These are phyloP conservation scores for Naja naja DNA, from an alignment of 2,113 vertebrate genomes.

Conservation along the genomic window DNA sequence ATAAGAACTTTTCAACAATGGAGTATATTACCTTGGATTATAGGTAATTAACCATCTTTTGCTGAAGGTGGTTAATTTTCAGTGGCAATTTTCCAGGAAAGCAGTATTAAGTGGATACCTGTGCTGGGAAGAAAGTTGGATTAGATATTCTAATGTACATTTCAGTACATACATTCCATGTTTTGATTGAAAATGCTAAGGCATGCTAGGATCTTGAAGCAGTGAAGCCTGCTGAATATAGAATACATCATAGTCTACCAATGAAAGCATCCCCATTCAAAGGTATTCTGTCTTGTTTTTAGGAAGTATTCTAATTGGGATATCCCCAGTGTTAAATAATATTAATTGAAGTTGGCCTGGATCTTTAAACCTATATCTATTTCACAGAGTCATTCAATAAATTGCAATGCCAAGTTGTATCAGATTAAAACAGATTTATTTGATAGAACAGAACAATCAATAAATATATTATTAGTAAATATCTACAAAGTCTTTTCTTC, in stretches of 20 bases:
- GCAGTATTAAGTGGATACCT: background rate
- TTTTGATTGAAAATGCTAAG: background rate
- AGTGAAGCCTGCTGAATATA: background rate
- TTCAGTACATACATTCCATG: background rate
- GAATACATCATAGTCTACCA: background rate
- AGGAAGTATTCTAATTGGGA: background rate
- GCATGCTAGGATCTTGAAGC: background rate
- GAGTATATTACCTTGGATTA: background rate
- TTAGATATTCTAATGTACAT: background rate
- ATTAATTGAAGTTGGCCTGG: no score
- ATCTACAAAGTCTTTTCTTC: no score
- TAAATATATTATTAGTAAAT: no score
- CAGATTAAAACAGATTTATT: no score
- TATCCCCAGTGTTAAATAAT: no score
- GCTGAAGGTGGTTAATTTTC: background rate
- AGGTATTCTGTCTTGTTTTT: background rate
- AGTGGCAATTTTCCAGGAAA: background rate
- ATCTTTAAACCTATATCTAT: no score
- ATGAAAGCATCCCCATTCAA: background rate
- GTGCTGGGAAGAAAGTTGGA: background rate
- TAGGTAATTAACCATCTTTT: background rate
- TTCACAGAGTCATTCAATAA: no score
- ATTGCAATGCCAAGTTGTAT: no score
- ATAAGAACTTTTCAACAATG: background rate
- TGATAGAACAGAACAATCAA: no score